Conservation (phyloP, 2,797 vertebrate species). For the Aulostomus chinensis region DNA sequence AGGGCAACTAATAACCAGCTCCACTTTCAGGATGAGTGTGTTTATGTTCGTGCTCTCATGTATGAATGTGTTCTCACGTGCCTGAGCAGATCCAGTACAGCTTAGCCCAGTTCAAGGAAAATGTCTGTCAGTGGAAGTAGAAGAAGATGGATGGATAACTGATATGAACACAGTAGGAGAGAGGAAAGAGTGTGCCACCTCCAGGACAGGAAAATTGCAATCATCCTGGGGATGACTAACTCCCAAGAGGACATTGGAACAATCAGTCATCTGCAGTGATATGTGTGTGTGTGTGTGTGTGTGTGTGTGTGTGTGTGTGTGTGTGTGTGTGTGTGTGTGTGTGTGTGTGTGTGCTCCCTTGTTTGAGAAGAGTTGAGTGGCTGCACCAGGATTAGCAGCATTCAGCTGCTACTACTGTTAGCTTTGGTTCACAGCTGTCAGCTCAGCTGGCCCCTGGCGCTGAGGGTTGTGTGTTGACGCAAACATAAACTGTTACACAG, state of each 20-base stretch:
- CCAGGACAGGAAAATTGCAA: slow-evolving; percentile 37
- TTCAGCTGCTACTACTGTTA: slow-evolving; percentile 40
- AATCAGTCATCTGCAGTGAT: slow-evolving; percentile 27
- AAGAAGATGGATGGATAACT: slow-evolving; percentile 38
- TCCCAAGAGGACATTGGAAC: slow-evolving; percentile 24
- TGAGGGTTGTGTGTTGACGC: slow-evolving; percentile 10
- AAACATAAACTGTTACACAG: slow-evolving; percentile 20
- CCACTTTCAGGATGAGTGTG: slow-evolving; percentile 18
- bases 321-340: background rate
- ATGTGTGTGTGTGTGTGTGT: background rate
- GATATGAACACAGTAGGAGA: slow-evolving; percentile 14
- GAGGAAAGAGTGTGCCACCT: slow-evolving; percentile 15
- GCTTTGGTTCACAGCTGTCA: slow-evolving; percentile 36
- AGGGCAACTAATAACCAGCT: slow-evolving; percentile 30
- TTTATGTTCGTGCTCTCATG: background rate
- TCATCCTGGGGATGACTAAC: slow-evolving; percentile 36
- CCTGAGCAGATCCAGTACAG: slow-evolving; percentile 37
- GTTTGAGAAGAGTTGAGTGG: slow-evolving; percentile 47
- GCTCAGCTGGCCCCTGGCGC: slow-evolving; percentile 7
- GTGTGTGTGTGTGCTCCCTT: slow-evolving; percentile 20
- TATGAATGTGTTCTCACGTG: slow-evolving; percentile 37
- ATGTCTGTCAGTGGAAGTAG: slow-evolving; percentile 27
- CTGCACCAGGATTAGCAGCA: slow-evolving; percentile 32
- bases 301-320: background rate
- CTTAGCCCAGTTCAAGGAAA: slow-evolving; percentile 40